Conservation (phyloP, 2,888 invertebrate genomes). For the Oasisia sp. region DNA sequence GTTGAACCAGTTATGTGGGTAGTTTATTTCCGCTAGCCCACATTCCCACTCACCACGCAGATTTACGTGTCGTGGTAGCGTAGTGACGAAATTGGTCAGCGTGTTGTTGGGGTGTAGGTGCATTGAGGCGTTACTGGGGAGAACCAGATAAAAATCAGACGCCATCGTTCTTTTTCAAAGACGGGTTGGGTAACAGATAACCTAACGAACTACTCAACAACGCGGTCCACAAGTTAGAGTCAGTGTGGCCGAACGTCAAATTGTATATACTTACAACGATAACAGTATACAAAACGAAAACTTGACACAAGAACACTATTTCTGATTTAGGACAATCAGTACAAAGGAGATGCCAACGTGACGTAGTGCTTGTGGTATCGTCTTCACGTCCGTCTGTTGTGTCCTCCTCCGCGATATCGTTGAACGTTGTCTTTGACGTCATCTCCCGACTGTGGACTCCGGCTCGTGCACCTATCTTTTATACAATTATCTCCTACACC, state of each 20-base stretch:
- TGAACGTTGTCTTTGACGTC: not conserved
- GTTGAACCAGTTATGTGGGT: not conserved
- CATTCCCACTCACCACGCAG: not conserved
- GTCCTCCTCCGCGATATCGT: not conserved
- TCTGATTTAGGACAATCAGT: not conserved
- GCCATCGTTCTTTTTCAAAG: not conserved
- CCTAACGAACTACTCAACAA: constrained; percentile 21
- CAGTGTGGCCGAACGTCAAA: constrained; percentile 14
- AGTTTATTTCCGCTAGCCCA: not conserved
- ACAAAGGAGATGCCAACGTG: not conserved
- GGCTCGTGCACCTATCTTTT: not conserved
- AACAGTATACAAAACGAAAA: constrained; percentile 19
- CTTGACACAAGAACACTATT: constrained; percentile 30
- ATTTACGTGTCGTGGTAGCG: not conserved
- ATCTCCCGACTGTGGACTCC: not conserved
- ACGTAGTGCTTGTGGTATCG: not conserved
- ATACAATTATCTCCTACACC: not conserved
- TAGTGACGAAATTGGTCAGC: not conserved
- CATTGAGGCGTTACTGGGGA: not conserved
- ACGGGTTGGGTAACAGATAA: not conserved
- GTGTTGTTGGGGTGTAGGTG: not conserved
- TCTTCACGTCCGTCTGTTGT: not conserved
- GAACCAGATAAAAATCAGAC: not conserved
- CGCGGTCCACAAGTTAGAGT: constrained; percentile 28
- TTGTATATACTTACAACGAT: constrained; percentile 19